Evolutionary conservation across 2,113 vertebrate genomes (phyloP), one percentile per base, ranked within the genome.

Genomic region (Myrmecophaga tridactyla): DNA sequence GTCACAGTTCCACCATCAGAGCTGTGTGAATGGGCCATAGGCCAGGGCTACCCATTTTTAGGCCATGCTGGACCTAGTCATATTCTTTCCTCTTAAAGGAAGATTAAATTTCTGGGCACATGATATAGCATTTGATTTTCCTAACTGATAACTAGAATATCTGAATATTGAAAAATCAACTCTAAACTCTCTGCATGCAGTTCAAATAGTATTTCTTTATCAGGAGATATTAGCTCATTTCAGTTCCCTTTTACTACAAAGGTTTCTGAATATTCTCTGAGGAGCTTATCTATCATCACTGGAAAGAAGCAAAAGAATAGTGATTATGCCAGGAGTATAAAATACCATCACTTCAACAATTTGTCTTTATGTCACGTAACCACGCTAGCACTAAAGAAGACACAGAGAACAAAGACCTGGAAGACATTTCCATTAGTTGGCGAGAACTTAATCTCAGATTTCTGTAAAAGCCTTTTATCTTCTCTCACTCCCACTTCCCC

Each of bases 361-460:
- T 94, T 81, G 90, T 72, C 85, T 93, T 60, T 94, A 48, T 95
- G 94, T 94, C 95, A 94, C 60, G 69, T 82, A 92, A 91, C 72
- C 72, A 87, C 76, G 56, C 84, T 27, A n/a, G 65, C 60, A 86
- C 80, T 93, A 94, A 96, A 82, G 88, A 87, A 97, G 87, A 95
- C 60, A 88, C 29, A 39, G 69, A 96, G 43, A 97, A 97, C 73
- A 97, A 95, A 96, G 94, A 63, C 73, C 25, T 46, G n/a, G 29
- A 70, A 92, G 58, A 89, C 88, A 90, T 89, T 86, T 95, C 20
- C 77, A 69, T 27, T 31, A 72, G 63, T 34, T 86, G 62, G 36
- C 86, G 69, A 93, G 88, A 95, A 96, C 95, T 95, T 96, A 96
- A 97, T 94, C 94, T 96, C 63, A 94, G 67, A 95, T 97, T 97